phyloP scores from a whole-genome alignment of 2,888 invertebrate species.

The Andrena flavipes region DNA sequence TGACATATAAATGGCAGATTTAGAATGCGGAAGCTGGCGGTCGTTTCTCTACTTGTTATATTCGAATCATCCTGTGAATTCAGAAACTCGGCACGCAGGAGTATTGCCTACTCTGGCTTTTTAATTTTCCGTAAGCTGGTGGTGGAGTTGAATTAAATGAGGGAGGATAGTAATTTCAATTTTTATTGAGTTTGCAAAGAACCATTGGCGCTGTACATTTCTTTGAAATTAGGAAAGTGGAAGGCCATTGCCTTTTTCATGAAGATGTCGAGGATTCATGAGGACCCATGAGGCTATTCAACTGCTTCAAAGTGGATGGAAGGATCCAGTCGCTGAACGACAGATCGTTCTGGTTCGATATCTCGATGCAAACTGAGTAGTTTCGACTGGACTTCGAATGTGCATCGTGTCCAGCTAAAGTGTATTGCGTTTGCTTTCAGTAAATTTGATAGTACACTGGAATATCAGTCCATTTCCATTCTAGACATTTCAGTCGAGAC shows the following conservation, averaged over 20 bases:
- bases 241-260: neutral
- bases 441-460: slow-evolving; percentile 6
- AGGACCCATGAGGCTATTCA: neutral
- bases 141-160: no score
- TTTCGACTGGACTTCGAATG: neutral
- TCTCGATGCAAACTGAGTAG: slow-evolving; percentile 12
- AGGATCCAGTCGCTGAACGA: slow-evolving; percentile 3
- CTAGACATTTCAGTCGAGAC: neutral
- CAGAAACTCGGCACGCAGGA: no score
- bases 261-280: neutral
- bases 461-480: neutral
- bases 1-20: slow-evolving; percentile 5
- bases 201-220: neutral
- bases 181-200: no score
- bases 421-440: slow-evolving; percentile 26
- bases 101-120: neutral
- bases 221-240: neutral
- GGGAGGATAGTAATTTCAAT: no score
- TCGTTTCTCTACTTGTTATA: neutral
- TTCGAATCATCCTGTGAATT: no score
- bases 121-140: neutral
- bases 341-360: slow-evolving; percentile 17
- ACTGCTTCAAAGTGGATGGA: slow-evolving; percentile 21
- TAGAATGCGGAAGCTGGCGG: slow-evolving; percentile 1
- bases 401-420: slow-evolving; percentile 1